Percentiles rank a stretch among this genome's conserved stretches.
These are phyloP conservation scores for Oreochromis tanganicae DNA, from an alignment of 2,113 vertebrate genomes.

Conservation along the genomic window DNA sequence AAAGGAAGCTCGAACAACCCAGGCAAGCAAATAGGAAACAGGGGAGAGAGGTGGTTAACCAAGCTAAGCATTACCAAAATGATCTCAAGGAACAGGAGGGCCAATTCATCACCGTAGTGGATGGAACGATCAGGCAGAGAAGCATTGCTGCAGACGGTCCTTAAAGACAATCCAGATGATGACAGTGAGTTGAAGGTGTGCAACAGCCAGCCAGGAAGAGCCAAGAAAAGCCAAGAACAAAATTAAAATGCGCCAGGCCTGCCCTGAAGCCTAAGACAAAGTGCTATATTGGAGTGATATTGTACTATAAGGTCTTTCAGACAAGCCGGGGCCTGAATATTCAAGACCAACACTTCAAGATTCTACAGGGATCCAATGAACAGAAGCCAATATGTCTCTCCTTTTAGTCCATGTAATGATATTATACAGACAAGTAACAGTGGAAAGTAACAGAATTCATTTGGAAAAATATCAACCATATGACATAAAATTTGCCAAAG, in stretches of 20 bases:
- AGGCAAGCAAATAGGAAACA: no score
- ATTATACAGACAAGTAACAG: not conserved
- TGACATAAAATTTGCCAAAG: not conserved
- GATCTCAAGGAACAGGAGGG: no score
- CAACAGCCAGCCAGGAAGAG: not conserved
- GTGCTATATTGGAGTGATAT: not conserved
- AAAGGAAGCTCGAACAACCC: no score
- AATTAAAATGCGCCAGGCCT: fast-evolving
- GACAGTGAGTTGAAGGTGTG: not conserved
- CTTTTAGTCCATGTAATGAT: not conserved
- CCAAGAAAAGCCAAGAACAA: not conserved
- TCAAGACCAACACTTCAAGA: not conserved
- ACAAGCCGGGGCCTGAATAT: not conserved
- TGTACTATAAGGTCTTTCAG: not conserved
- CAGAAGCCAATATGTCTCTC: not conserved
- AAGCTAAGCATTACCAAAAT: no score
- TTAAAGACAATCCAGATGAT: not conserved
- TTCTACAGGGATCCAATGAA: not conserved
- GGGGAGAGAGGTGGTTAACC: no score
- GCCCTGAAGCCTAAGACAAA: not conserved
- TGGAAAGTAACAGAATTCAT: not conserved
- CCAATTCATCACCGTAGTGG: not conserved
- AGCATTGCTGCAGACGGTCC: not conserved
- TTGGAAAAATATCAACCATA: not conserved
- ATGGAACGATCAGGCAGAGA: not conserved